phyloP scores from a whole-genome alignment of 1,140 invertebrate genomes.

The Globodera ellingtonae region DNA sequence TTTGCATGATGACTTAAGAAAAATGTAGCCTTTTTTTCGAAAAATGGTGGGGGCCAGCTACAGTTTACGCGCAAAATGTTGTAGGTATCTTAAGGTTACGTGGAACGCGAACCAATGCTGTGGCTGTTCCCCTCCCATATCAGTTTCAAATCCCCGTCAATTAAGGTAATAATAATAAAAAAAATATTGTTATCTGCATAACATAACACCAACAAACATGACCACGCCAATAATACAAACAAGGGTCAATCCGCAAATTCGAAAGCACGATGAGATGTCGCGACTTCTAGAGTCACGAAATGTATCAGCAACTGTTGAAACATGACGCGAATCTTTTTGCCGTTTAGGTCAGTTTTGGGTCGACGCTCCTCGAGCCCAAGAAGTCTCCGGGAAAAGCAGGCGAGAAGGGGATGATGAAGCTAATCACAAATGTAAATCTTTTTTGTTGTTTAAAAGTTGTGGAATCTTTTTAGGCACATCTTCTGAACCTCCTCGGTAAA shows the following conservation, averaged over 20 bases:
- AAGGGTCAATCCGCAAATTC: background rate
- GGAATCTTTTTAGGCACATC: background rate
- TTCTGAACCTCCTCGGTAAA: no score
- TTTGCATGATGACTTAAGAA: no score
- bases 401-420: background rate
- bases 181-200: no score
- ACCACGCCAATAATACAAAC: background rate
- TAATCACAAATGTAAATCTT: background rate
- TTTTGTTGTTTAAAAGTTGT: background rate
- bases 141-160: no score
- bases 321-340: background rate
- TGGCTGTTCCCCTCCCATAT: no score
- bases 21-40: no score
- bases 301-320: background rate
- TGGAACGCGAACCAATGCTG: no score
- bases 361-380: background rate
- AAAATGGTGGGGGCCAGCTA: no score
- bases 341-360: background rate
- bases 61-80: no score
- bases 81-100: no score
- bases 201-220: background rate
- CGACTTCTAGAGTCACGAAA: background rate
- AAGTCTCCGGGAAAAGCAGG: background rate
- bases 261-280: background rate
- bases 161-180: no score